These are phyloP conservation scores for Argyra leucocephala DNA, from an alignment of 2,888 invertebrate genomes.

Conservation along the genomic window DNA sequence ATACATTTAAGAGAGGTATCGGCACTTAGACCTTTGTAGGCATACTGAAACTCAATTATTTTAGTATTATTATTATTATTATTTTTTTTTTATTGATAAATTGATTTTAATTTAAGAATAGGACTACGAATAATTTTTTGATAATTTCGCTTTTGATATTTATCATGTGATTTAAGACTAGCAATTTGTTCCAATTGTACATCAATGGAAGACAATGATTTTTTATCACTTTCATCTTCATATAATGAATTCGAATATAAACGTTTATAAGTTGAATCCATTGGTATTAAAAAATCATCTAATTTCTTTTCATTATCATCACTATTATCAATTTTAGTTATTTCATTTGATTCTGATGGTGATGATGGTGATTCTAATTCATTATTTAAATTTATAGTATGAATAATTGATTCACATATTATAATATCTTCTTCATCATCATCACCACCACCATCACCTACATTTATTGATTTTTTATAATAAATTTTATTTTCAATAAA, in stretches of 20 bases:
- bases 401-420: slow-evolving; percentile 21
- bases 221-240: slow-evolving; percentile 15
- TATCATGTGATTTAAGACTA: slow-evolving; percentile 15
- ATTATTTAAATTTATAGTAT: background rate
- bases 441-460: background rate
- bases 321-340: background rate
- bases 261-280: slow-evolving; percentile 19
- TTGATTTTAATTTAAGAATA: background rate
- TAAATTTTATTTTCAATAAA: slow-evolving; percentile 9
- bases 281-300: background rate
- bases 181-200: slow-evolving; percentile 18
- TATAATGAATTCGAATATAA: slow-evolving; percentile 20
- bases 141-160: slow-evolving; percentile 1
- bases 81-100: background rate
- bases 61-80: no score
- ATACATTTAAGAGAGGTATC: no score
- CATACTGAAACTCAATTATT: no score
- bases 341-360: background rate
- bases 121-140: background rate
- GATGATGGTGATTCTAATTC: no score
- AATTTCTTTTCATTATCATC: background rate
- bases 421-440: slow-evolving; percentile 19
- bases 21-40: no score
- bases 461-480: background rate
- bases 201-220: slow-evolving; percentile 18